Percentiles rank a stretch among this genome's conserved stretches.
Conservation (phyloP, 2,797 vertebrate genomes). For the Pteropus rufus region DNA sequence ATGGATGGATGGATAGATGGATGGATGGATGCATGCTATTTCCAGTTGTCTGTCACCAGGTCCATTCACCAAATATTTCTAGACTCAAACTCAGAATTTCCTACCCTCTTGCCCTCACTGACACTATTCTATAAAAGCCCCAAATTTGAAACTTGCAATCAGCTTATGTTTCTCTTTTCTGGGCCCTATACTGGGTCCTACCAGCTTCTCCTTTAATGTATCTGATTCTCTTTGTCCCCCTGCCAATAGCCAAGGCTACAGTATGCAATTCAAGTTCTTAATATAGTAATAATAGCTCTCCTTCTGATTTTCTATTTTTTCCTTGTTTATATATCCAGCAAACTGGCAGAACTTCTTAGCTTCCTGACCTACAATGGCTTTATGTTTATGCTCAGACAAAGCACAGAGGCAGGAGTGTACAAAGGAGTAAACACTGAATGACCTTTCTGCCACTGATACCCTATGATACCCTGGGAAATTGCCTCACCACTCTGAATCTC, state of each 20-base stretch:
- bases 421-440: background rate
- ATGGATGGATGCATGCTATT: background rate
- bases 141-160: background rate
- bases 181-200: background rate
- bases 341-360: background rate
- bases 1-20: background rate
- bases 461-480: background rate
- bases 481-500: background rate
- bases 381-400: background rate
- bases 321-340: background rate
- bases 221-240: background rate
- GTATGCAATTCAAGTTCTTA: background rate
- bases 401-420: background rate
- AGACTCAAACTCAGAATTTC: background rate
- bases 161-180: background rate
- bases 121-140: background rate
- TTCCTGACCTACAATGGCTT: background rate
- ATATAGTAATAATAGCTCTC: background rate
- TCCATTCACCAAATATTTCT: background rate
- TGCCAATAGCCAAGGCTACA: background rate
- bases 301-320: background rate
- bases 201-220: background rate
- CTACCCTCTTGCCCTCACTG: background rate
- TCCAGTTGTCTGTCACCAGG: background rate
- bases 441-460: background rate